These are phyloP conservation scores for Hoplostethus mediterraneus DNA, from an alignment of 2,797 vertebrate genomes.

Conservation along the genomic window DNA sequence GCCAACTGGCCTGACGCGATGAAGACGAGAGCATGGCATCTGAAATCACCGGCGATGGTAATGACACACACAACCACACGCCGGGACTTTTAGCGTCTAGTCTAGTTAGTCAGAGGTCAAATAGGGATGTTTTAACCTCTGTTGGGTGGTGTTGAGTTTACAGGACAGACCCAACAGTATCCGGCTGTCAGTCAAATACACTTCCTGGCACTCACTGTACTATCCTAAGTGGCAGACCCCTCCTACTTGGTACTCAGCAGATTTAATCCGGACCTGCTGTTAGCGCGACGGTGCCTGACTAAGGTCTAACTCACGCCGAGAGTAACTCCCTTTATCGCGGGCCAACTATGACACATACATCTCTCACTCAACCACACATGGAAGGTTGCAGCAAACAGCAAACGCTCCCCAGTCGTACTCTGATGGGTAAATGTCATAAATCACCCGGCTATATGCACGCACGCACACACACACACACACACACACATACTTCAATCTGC, in stretches of 20 bases:
- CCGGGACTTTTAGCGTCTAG: not conserved
- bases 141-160: slow-evolving; percentile 2
- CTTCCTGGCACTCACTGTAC: too few relatives aligned
- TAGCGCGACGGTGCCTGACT: slow-evolving; percentile 32
- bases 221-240: too few relatives aligned
- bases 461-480: slow-evolving; percentile 5
- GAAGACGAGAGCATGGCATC: slow-evolving; percentile 16
- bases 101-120: not conserved
- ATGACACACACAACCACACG: slow-evolving; percentile 35
- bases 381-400: not conserved
- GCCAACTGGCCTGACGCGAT: slow-evolving; percentile 17
- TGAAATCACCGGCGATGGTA: slow-evolving; percentile 19
- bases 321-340: slow-evolving; percentile 1
- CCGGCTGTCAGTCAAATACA: slow-evolving; percentile 9
- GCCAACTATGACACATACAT: slow-evolving; percentile 3
- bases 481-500: not conserved
- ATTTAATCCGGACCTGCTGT: not conserved
- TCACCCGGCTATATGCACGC: not conserved
- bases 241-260: too few relatives aligned
- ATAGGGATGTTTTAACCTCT: slow-evolving; percentile 17
- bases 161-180: not conserved
- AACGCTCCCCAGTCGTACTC: not conserved
- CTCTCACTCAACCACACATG: not conserved
- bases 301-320: slow-evolving; percentile 10
- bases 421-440: slow-evolving; percentile 4